phyloP scores from a whole-genome alignment of 2,797 vertebrate species.

The Synanceia verrucosa region DNA sequence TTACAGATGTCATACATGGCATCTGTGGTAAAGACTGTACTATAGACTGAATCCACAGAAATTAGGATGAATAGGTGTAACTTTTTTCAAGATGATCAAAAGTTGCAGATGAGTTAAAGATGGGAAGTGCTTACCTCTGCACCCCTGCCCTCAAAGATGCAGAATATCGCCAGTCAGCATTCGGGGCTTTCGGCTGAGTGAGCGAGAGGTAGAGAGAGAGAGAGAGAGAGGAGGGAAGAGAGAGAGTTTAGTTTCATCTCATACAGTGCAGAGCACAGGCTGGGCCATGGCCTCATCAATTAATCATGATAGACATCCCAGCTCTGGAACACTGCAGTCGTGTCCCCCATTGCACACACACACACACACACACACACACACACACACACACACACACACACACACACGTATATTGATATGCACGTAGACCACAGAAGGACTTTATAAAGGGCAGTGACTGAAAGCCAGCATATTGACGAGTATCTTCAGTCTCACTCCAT shows the following conservation, averaged over 20 bases:
- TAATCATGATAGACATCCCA: constrained; percentile 77
- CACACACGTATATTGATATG: constrained; percentile 21
- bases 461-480: constrained; percentile 58
- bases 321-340: constrained; percentile 69
- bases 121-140: constrained; percentile 90
- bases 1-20: neutral
- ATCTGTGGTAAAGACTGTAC: neutral
- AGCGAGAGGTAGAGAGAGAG: constrained; percentile 62
- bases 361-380: constrained; percentile 16
- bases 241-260: constrained; percentile 80
- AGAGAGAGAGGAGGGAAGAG: constrained; percentile 32
- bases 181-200: constrained; percentile 94
- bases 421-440: constrained; percentile 29
- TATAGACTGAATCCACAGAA: neutral
- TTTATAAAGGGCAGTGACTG: constrained; percentile 47
- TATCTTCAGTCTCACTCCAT: constrained; percentile 46
- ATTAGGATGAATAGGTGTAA: neutral
- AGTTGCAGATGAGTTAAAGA: constrained; percentile 56
- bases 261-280: constrained; percentile 63
- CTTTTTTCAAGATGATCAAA: constrained; percentile 37
- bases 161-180: constrained; percentile 99
- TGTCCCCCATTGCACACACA: constrained; percentile 35
- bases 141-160: constrained; percentile 96
- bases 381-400: constrained; percentile 12
- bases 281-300: constrained; percentile 78